Evolutionary conservation across 2,888 invertebrate species (phyloP), one percentile per base, ranked within the genome.

Genomic region (Reticulitermes lucifugus): DNA sequence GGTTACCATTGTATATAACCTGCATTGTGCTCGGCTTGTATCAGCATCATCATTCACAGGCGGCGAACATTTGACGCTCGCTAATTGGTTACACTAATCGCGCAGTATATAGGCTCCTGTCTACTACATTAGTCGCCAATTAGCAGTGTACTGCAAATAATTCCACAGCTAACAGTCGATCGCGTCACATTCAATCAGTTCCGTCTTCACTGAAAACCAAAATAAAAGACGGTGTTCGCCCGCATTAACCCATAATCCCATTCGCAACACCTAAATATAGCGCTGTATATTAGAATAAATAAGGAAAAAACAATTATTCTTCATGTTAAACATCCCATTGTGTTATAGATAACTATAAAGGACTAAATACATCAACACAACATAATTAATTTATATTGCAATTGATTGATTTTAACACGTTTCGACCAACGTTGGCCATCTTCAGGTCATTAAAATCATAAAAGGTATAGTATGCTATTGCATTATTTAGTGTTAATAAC

Each of bases 121-220:
- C 80, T 60, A 59, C 80, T 80, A 59, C 80, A 80, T 80, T 80
- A 80, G 80, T 80, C 60, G 80, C 80, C 80, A 80, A 80, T 80
- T 80, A 80, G 80, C 60, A 29, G 80, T 18, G 60, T 21, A 80
- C 80, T 60, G 80, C 80, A 80, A 80, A 80, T 80, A 80, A 80
- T 80, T 80, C 60, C 22, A 73, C 6, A 3, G 73, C 25, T 4
- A 41, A 35, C 73, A 73, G 41, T 14, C 41, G 25, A 22, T 41
- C 73, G 25, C 41, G 73, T 73, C 73, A 73, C 29, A 41, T 7
- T 29, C 73, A 73, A 41, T 41, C 73, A 29, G 14, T 41, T 41
- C 65, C 25, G 25, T 65, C 65, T 65, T 65, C 65, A n/a, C n/a
- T 65, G n/a, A 25, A 9, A 25, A n/a, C 65, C n/a, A 10, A 60